These are phyloP conservation scores for Cryptomyrus ogoouensis DNA, from an alignment of 2,113 vertebrate genomes.

Conservation along the genomic window DNA sequence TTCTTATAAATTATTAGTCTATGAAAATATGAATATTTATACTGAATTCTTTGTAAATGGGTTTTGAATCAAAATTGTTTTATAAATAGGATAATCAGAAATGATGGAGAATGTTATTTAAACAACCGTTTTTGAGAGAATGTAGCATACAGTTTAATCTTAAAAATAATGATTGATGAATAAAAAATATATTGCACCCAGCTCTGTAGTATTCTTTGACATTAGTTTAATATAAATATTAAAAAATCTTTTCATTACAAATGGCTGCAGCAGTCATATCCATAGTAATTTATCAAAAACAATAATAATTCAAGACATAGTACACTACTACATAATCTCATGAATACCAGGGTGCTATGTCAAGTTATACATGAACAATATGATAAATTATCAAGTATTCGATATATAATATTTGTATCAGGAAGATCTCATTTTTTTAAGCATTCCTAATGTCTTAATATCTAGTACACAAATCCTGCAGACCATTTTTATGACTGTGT, in stretches of 20 bases:
- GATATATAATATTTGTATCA: background rate
- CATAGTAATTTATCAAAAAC: constrained; percentile 12
- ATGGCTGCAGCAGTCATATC: background rate
- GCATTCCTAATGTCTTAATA: background rate
- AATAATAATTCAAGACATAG: background rate
- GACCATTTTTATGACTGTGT: background rate
- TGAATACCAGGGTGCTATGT: constrained; percentile 8
- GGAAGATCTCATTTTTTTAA: background rate
- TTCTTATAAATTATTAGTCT: background rate
- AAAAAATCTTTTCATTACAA: background rate
- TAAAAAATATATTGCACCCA: background rate
- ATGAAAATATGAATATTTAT: background rate
- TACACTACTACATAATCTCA: background rate
- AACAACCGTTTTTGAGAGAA: background rate
- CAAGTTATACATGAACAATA: background rate
- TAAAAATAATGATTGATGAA: background rate
- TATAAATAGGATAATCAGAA: background rate
- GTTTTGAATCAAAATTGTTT: background rate
- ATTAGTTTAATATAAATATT: background rate
- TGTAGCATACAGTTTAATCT: background rate
- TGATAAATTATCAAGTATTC: background rate
- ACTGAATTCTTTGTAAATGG: background rate
- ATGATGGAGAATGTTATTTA: background rate
- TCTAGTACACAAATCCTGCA: background rate
- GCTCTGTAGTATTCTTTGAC: background rate